A percentile compares a stretch with the other conserved stretches of the same genome.
phyloP scores from a whole-genome alignment of 2,113 vertebrate species.

The Catharus bicknelli region DNA sequence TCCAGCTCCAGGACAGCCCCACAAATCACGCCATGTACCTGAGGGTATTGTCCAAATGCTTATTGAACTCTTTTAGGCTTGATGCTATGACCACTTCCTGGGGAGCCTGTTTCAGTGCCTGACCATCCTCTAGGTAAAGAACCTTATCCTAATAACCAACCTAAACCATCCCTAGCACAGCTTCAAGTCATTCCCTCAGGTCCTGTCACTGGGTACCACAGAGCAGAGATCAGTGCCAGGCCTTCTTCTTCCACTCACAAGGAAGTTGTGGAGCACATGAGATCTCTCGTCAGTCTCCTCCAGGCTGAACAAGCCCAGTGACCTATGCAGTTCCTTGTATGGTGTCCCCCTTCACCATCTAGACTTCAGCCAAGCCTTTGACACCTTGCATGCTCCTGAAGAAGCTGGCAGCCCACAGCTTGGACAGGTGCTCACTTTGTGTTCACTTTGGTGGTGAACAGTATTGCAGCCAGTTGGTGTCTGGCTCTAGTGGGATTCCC shows the following conservation, averaged over 20 bases:
- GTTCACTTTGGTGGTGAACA: fast-evolving
- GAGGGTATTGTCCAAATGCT: background rate
- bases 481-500: background rate
- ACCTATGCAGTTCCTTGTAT: background rate
- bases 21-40: background rate
- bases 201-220: background rate
- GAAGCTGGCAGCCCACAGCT: background rate
- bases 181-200: background rate
- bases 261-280: background rate
- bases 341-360: background rate
- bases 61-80: background rate
- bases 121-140: background rate
- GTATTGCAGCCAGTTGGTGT: background rate
- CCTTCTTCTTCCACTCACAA: background rate
- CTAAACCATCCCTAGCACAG: background rate
- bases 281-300: background rate
- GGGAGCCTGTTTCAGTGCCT: background rate
- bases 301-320: background rate
- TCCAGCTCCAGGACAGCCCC: fast-evolving
- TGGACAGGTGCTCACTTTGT: background rate
- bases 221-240: background rate
- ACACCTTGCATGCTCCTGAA: background rate
- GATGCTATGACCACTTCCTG: background rate
- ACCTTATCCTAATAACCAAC: background rate
- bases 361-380: background rate